Percentiles rank a stretch among this genome's conserved stretches.
These are phyloP conservation scores for Oenanthe melanoleuca DNA, from an alignment of 2,113 vertebrate genomes.

Conservation along the genomic window DNA sequence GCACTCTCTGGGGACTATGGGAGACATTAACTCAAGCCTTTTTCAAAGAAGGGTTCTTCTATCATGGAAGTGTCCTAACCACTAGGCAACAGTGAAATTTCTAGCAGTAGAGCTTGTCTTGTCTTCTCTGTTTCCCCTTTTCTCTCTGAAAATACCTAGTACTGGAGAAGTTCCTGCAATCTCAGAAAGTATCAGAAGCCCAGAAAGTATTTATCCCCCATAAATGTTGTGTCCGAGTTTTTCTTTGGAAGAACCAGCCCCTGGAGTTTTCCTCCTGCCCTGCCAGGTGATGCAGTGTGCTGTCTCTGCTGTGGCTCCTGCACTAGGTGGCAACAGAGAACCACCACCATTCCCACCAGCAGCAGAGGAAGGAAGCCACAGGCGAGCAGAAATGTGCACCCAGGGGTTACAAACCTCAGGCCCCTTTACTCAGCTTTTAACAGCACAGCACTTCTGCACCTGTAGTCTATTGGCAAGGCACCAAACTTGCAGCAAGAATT, in stretches of 20 bases:
- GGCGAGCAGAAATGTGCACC: fast-evolving
- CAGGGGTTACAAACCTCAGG: background rate
- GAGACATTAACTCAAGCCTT: background rate
- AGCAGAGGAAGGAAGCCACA: background rate
- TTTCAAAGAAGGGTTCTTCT: background rate
- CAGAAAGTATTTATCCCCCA: background rate
- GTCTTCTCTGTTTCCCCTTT: background rate
- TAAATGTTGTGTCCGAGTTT: background rate
- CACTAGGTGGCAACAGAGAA: conserved; percentile 44
- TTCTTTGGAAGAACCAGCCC: background rate
- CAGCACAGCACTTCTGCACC: background rate
- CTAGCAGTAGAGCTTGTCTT: background rate
- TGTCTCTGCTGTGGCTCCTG: background rate
- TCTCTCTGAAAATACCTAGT: background rate
- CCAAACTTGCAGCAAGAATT: background rate
- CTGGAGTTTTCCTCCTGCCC: background rate
- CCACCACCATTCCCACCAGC: background rate
- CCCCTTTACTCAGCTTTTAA: background rate
- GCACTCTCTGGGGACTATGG: background rate
- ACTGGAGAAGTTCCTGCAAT: background rate
- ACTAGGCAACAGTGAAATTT: background rate
- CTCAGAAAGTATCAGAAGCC: background rate
- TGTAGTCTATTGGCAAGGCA: background rate
- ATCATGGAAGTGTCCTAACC: background rate
- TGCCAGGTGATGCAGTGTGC: fast-evolving